A percentile compares a stretch with the other conserved stretches of the same genome.
Conservation (phyloP, 2,797 vertebrate genomes). For the Hemibagrus guttatus region DNA sequence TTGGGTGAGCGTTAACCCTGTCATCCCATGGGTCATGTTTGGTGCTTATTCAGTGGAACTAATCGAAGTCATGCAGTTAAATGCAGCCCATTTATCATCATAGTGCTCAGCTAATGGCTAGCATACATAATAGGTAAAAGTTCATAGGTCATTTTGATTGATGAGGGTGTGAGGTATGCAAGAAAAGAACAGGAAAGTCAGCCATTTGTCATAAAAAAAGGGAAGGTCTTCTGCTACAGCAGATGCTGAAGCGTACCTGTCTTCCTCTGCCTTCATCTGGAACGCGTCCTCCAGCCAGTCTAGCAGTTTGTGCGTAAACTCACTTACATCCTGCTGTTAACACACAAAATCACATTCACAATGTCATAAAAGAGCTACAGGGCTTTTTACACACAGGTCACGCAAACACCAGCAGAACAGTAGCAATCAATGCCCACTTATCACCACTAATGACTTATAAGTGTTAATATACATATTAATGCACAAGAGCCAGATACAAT, state of each 20-base stretch:
- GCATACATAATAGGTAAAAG: constrained; percentile 31
- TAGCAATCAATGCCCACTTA: background rate
- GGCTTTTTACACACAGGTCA: constrained; percentile 12
- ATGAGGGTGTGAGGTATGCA: constrained; percentile 12
- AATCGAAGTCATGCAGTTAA: constrained; percentile 44
- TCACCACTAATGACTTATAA: background rate
- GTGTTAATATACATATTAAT: constrained; percentile 33
- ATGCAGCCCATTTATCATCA: constrained; percentile 39
- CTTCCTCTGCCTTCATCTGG: constrained; percentile 97
- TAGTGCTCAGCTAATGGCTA: constrained; percentile 8
- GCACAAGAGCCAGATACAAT: constrained; percentile 49
- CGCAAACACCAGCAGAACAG: constrained; percentile 10
- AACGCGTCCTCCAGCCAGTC: constrained; percentile 99
- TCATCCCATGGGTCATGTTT: background rate
- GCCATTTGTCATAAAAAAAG: constrained; percentile 4
- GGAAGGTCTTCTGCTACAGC: background rate
- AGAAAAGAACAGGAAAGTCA: background rate
- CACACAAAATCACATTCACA: background rate
- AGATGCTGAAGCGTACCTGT: constrained; percentile 77
- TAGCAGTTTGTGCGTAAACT: constrained; percentile 97
- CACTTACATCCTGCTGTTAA: constrained; percentile 96
- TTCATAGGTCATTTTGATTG: constrained; percentile 38
- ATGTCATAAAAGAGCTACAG: constrained; percentile 3
- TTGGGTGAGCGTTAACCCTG: background rate
- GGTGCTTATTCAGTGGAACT: constrained; percentile 38